These are phyloP conservation scores for Chrysotoxum bicinctum DNA, from an alignment of 2,888 invertebrate species.

Conservation along the genomic window DNA sequence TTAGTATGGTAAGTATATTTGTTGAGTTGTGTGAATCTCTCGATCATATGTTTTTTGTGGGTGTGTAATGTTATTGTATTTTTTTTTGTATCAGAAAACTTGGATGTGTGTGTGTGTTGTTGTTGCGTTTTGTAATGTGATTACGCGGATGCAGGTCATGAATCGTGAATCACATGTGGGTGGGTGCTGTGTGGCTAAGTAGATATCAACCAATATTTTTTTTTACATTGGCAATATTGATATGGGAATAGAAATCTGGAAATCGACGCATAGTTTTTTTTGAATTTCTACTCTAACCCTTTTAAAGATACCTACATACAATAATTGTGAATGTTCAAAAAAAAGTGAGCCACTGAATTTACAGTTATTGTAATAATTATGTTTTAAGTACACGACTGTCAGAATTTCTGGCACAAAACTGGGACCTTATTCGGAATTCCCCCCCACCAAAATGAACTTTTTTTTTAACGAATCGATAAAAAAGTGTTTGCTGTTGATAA, in stretches of 20 bases:
- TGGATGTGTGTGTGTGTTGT: not conserved
- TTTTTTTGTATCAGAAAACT: not conserved
- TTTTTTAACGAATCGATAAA: too few relatives aligned
- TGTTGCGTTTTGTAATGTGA: slow-evolving; percentile 43
- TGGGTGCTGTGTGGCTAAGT: not conserved
- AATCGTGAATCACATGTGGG: slow-evolving; percentile 35
- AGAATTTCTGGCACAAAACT: too few relatives aligned
- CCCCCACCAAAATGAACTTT: too few relatives aligned
- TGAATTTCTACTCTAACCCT: not conserved
- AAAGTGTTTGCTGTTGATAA: too few relatives aligned
- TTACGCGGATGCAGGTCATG: slow-evolving; percentile 66
- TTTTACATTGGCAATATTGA: not conserved
- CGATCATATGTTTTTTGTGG: slow-evolving; percentile 38
- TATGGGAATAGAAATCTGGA: not conserved
- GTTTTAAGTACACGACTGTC: too few relatives aligned
- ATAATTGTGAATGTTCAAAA: too few relatives aligned
- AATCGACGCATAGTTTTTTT: not conserved
- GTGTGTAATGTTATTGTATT: slow-evolving; percentile 60
- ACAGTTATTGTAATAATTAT: too few relatives aligned
- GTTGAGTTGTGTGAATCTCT: not conserved
- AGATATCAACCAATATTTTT: slow-evolving; percentile 29
- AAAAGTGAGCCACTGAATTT: too few relatives aligned
- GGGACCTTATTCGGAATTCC: too few relatives aligned
- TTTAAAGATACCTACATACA: too few relatives aligned
- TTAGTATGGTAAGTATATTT: not conserved